Conservation (phyloP, 2,113 vertebrate genomes). For the Erpornis zantholeuca region DNA sequence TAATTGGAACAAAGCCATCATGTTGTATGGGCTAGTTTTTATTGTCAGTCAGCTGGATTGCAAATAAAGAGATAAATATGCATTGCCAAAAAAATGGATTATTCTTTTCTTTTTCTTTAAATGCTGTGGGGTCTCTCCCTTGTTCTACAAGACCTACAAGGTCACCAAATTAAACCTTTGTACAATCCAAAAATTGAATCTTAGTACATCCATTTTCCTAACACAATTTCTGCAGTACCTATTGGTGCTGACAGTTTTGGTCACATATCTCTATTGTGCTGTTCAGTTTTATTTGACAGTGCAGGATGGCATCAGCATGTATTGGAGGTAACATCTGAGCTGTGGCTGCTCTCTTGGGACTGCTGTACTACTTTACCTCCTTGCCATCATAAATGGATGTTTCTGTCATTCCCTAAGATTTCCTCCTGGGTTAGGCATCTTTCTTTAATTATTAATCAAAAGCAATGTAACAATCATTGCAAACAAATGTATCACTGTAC, state of each 20-base stretch:
- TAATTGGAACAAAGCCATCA: background rate
- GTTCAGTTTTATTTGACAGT: conserved; percentile 82
- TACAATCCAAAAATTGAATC: conserved; percentile 82
- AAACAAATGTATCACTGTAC: conserved; percentile 58
- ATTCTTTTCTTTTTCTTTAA: background rate
- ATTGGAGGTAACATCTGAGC: conserved; percentile 81
- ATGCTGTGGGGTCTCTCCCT: background rate
- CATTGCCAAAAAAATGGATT: background rate
- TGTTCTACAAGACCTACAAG: conserved; percentile 66
- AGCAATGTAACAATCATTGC: conserved; percentile 56
- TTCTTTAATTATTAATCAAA: conserved; percentile 75
- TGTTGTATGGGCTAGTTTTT: background rate
- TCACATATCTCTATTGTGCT: conserved; percentile 72
- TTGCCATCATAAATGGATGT: conserved; percentile 67
- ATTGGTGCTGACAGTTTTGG: conserved; percentile 80
- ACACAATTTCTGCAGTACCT: conserved; percentile 76
- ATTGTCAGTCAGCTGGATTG: background rate
- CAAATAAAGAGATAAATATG: conserved; percentile 27
- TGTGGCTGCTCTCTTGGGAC: conserved; percentile 70
- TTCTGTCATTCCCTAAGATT: conserved; percentile 54
- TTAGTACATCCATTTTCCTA: conserved; percentile 79
- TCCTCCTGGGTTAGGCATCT: conserved; percentile 43
- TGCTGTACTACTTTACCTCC: conserved; percentile 58
- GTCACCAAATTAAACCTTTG: conserved; percentile 78
- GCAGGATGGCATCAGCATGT: conserved; percentile 75